Base-by-base conservation (phyloP, 2,113 vertebrate genomes). In the Aspidoscelis tigris region DNA sequence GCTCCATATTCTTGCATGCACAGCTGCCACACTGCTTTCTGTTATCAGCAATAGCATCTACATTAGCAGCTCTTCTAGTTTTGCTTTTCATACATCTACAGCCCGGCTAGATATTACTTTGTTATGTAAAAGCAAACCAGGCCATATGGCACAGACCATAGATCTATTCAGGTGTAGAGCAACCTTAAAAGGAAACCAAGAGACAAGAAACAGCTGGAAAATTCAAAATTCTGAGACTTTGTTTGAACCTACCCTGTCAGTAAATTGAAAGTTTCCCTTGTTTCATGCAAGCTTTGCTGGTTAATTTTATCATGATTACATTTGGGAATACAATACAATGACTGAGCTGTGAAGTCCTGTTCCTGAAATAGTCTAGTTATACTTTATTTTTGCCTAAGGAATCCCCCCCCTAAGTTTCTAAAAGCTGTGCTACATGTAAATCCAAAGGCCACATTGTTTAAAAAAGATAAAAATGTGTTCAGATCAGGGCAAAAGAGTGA, bases 401-500 rank as follows among this genome's bases (percentile, higher is more conserved):
- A 33, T 33, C 33, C 14, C 78, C 89, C 53, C 68, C 22, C 78
- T 10, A 68, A 75, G 86, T 78, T 88, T 72, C 80, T 68, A 70
- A 78, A 90, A 85, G 85, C 73, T 33, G 16, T 77, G 2, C 26
- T 7, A 55, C 82, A 92, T 61, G 26, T 66, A 89, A 81, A 87
- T 70, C 85, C 1, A 41, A 92, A 84, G 81, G 24, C 11, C 70
- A 7, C n/a, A 66, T 86, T 22, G 21, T 14, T 69, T 68, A 88
- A 78, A 87, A 58, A 61, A 18, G 58, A 61, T 33, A 82, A 66
- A 73, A 75, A 91, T 87, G 80, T 80, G 3, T 69, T 70, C 55
- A 88, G 43, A 43, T 41, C 16, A n/a, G 76, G 58, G 90, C 87
- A 43, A 80, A 39, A 5, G 7, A 65, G 47, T 50, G 47, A 50